Base-by-base conservation (phyloP, 2,113 vertebrate genomes). In the Burhinus oedicnemus region DNA sequence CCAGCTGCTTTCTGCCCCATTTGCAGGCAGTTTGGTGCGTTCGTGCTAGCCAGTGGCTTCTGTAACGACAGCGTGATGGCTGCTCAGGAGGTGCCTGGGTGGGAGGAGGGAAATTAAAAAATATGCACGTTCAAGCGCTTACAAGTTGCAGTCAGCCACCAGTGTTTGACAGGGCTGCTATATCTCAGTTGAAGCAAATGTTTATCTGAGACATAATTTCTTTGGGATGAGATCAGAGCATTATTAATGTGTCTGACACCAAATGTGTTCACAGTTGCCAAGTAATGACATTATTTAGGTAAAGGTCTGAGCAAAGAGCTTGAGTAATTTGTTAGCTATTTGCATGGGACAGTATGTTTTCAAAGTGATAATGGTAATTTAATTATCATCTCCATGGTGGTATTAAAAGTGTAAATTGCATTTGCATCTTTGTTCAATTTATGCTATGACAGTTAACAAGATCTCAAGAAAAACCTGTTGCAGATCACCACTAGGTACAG, bases 21-120 rank as follows among this genome's bases (percentile, higher is more conserved):
- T 27, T 45, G 25, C 47, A 36, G 26, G 32, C 0, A 0, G 7
- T 38, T 66, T 1, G 2, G 26, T 29, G 51, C 11, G 4, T 13
- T 47, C 1, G 0, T n/a, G 55, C 30, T 20, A 34, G 23, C 4
- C 12, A 3, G 21, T 29, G 61, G 61, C 47, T 22, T 65, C 65
- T 14, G 13, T n/a, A 62, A 17, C 1, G 7, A 62, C 60, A 74
- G 38, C 25, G 14, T 22, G 44, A 14, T 4, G 1, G 25, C 64
- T 70, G 36, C 55, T 62, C 0, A 0, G 32, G 34, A 11, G 22
- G 8, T 66, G 38, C 51, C 55, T 20, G 75, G 6, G 0, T 4
- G 25, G 34, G 19, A 19, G 11, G 13, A 49, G 18, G 18, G 38
- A 36, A 75, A 34, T 47, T 29, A 11, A 51, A 51, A 72, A 91